Base-by-base conservation (phyloP, 1,140 invertebrate species). In the Helicorthomorpha holstii region DNA sequence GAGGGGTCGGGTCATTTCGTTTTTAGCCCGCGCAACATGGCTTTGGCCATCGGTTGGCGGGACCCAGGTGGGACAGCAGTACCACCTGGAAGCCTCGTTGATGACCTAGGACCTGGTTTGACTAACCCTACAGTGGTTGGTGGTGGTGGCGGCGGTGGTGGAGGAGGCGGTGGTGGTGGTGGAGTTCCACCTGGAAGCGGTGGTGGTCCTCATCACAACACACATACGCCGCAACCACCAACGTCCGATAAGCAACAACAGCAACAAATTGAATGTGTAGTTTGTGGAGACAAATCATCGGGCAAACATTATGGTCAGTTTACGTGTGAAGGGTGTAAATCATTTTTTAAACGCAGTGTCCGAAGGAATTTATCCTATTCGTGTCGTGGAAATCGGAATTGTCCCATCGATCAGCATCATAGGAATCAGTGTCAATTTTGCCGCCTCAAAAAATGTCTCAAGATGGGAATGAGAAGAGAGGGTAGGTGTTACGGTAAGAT, bases 281-380 rank as follows among this genome's bases (percentile, higher is more conserved):
- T 98, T 60, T 98, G 95, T 72, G 92, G 93, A 24, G 95, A 98
- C 74, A 98, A 98, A 71, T 90, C 85, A 63, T 92, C 86, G 59
- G 94, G 94, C 54, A 98, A 98, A 71, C 94, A 98, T 72, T 98
- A 98, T 71, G 93, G 93, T 69, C 92, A 97, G 73, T 96, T 95
- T 74, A 97, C 93, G 49, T 97, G 94, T 69, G 94, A 98, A 82
- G 93, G 90, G 64, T 95, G 90, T 75, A 95, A 95, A 70, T 92
- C 87, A 62, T 94, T 94, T 75, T 98, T 97, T 78, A 97, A 98
- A 73, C 75, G 94, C 61, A 96, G 91, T 60, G 94, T 98, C 43
- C 78, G 94, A 59, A 76, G 94, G 61, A 98, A 97, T 73, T 76
- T 98, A 63, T 91, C 85, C 41, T 98, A 98, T 72, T 94, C 92